Evolutionary conservation across 2,113 vertebrate genomes (phyloP).

Genomic region (Pardalotus punctatus): DNA sequence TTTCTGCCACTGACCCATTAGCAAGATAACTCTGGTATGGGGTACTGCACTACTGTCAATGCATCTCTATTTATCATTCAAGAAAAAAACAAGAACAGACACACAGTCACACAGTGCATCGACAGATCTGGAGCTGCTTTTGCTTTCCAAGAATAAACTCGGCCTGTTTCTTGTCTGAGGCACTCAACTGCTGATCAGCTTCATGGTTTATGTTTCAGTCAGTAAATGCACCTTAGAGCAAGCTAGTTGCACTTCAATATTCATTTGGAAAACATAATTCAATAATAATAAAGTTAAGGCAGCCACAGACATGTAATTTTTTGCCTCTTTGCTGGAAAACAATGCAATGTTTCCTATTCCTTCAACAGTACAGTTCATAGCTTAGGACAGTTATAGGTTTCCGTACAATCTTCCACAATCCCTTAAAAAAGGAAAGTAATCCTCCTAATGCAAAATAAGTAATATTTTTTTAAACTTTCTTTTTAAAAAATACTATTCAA

Average conservation of each 20-base stretch:
- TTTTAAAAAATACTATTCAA: not conserved
- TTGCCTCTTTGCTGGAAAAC: not conserved
- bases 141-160: not conserved
- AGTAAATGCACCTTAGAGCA: not conserved
- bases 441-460: not conserved
- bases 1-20: conserved; percentile 20
- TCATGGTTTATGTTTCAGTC: not conserved
- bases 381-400: not conserved
- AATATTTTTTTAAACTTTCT: not conserved
- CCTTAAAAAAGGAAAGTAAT: not conserved
- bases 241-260: not conserved
- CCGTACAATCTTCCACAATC: not conserved
- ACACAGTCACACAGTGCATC: not conserved
- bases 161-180: not conserved
- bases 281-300: not conserved
- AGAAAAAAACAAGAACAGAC: not conserved
- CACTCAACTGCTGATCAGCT: not conserved
- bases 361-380: not conserved
- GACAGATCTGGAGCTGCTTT: not conserved
- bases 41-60: not conserved
- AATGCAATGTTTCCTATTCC: not conserved
- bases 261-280: not conserved
- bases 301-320: not conserved
- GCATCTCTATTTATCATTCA: not conserved
- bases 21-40: not conserved